phyloP scores from a whole-genome alignment of 2,113 vertebrate species.

The Melanerpes aurifrons region DNA sequence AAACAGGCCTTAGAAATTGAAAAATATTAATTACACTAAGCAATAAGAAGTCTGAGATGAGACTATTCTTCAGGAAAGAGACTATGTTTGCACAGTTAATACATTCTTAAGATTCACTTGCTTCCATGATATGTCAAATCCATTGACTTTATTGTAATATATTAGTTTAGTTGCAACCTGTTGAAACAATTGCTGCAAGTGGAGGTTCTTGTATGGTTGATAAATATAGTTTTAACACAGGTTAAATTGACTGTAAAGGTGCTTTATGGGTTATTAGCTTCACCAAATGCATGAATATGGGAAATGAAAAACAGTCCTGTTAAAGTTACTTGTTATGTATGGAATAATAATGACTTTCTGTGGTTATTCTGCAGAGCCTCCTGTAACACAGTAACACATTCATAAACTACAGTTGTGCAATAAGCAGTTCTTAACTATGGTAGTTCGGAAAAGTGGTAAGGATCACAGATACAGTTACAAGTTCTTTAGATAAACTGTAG shows the following conservation, averaged over 20 bases:
- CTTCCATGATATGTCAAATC: neutral
- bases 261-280: neutral
- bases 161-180: neutral
- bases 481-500: neutral
- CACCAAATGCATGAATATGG: neutral
- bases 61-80: neutral
- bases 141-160: neutral
- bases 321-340: neutral
- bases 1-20: neutral
- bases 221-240: neutral
- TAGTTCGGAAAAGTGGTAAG: neutral
- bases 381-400: neutral
- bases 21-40: neutral
- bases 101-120: neutral
- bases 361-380: neutral
- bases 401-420: neutral
- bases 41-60: neutral
- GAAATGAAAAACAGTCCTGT: neutral
- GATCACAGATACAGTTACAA: neutral
- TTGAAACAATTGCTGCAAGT: neutral
- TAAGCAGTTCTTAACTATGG: neutral
- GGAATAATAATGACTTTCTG: constrained; percentile 23
- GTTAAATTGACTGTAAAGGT: neutral
- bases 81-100: neutral
- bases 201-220: neutral